A percentile compares a stretch with the other conserved stretches of the same genome.
Conservation (phyloP, 2,113 vertebrate species). For the Hyaena hyaena region DNA sequence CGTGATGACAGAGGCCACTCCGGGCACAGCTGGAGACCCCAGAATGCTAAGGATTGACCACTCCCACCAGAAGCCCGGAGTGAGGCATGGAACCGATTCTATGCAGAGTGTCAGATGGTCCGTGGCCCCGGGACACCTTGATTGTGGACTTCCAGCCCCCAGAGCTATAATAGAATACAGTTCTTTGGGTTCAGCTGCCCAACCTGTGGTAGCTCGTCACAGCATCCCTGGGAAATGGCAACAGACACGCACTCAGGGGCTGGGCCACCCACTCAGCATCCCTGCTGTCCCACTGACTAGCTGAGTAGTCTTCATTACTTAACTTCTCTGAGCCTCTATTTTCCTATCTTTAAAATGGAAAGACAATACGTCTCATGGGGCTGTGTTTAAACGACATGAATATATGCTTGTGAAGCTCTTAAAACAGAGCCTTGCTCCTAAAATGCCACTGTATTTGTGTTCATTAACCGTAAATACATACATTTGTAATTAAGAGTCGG, state of each 20-base stretch:
- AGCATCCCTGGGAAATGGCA: fast-evolving
- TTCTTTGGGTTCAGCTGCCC: not conserved
- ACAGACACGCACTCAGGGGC: not conserved
- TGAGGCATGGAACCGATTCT: fast-evolving
- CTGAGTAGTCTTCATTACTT: not conserved
- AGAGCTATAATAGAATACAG: not conserved
- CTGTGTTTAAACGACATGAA: not conserved
- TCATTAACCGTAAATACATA: not conserved
- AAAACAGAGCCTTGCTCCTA: not conserved
- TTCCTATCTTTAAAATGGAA: not conserved
- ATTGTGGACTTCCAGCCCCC: not conserved
- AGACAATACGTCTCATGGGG: not conserved
- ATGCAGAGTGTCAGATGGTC: not conserved
- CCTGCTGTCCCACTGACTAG: not conserved
- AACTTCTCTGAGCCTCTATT: too few relatives aligned
- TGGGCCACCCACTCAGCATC: too few relatives aligned
- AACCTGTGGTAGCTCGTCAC: not conserved
- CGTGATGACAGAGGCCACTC: not conserved
- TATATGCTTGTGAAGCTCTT: not conserved
- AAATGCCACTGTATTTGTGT: not conserved
- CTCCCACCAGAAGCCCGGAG: not conserved
- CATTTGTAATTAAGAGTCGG: not conserved
- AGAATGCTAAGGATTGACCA: fast-evolving
- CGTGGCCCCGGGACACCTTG: too few relatives aligned
- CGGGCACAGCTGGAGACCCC: too few relatives aligned